phyloP scores from a whole-genome alignment of 2,797 vertebrate species.

The Pseudopleuronectes americanus region DNA sequence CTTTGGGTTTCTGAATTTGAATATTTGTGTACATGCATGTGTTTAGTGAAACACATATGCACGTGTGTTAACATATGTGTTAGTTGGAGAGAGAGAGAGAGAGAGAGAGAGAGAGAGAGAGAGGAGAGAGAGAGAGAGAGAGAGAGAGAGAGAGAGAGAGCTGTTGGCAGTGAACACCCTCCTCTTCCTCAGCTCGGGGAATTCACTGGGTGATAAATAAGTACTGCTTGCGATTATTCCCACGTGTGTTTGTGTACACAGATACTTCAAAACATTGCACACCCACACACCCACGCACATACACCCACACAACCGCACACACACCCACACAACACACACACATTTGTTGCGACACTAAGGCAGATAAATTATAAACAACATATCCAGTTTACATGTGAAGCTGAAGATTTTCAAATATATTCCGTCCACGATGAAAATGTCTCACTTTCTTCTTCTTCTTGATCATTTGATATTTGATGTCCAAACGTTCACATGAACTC shows the following conservation, averaged over 20 bases:
- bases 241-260: conserved; percentile 27
- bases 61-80: background rate
- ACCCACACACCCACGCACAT: background rate
- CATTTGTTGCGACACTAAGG: background rate
- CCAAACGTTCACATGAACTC: too few species aligned
- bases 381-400: background rate
- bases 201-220: conserved; percentile 44
- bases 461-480: too few species aligned
- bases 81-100: background rate
- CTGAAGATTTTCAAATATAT: too few species aligned
- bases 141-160: background rate
- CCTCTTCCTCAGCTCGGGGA: conserved; percentile 22
- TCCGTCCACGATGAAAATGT: too few species aligned
- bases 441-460: too few species aligned
- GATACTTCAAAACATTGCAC: conserved; percentile 17
- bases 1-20: too few species aligned
- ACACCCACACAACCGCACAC: background rate
- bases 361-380: background rate
- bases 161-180: conserved; percentile 22
- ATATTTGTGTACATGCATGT: background rate
- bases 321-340: too few species aligned
- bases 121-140: too few species aligned
- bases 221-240: conserved; percentile 29
- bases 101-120: too few species aligned
- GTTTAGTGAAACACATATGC: background rate